Evolutionary conservation across 2,113 vertebrate species (phyloP).

Genomic region (Nothoprocta perdicaria): DNA sequence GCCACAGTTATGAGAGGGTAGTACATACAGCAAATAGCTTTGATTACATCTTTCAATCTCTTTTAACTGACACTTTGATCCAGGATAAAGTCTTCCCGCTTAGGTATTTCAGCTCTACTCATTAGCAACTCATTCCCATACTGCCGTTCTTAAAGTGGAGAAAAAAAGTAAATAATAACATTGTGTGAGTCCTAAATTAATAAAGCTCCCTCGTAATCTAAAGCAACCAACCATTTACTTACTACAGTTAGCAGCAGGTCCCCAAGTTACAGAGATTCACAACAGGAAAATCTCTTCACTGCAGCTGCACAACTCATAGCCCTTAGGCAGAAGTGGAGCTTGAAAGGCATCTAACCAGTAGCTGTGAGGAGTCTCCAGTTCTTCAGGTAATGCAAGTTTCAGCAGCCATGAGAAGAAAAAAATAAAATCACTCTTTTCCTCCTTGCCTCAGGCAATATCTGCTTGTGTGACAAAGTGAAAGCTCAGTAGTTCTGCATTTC

Average conservation of each 20-base stretch:
- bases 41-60: not conserved
- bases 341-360: slow-evolving; percentile 14
- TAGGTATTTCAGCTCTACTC: not conserved
- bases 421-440: not conserved
- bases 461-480: slow-evolving; percentile 47
- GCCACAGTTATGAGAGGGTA: not conserved
- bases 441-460: not conserved
- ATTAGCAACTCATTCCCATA: not conserved
- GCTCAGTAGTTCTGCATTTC: slow-evolving; percentile 37
- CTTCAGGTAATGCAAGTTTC: slow-evolving; percentile 20
- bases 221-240: not conserved
- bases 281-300: not conserved
- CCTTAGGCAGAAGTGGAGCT: slow-evolving; percentile 16
- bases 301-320: not conserved
- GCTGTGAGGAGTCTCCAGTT: not conserved
- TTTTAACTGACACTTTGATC: not conserved
- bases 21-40: not conserved
- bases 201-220: not conserved
- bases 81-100: not conserved
- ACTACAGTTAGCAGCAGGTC: not conserved
- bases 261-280: not conserved
- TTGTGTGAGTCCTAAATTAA: not conserved
- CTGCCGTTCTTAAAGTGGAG: not conserved
- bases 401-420: not conserved
- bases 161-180: not conserved